Evolutionary conservation across 2,797 vertebrate species (phyloP).

Genomic region (Fundulus diaphanus): DNA sequence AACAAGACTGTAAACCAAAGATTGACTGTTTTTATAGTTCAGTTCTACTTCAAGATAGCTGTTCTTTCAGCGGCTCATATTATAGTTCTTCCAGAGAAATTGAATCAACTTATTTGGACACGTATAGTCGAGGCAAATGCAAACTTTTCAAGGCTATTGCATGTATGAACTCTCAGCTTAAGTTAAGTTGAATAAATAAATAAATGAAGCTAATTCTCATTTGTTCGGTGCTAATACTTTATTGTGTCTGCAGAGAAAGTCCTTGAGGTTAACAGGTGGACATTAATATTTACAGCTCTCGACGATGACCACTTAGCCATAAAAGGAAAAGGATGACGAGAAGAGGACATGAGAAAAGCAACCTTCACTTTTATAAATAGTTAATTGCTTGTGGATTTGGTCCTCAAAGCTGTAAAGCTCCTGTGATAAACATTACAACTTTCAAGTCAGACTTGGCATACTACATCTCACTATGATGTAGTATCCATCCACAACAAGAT

Average conservation of each 20-base stretch:
- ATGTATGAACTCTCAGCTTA: too few species aligned
- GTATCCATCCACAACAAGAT: too few species aligned
- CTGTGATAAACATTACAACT: conserved; percentile 30
- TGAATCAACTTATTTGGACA: too few species aligned
- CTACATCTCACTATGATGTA: too few species aligned
- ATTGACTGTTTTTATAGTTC: not conserved
- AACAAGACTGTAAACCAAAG: not conserved
- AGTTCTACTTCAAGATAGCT: not conserved
- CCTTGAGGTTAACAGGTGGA: conserved; percentile 48
- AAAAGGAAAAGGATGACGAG: not conserved
- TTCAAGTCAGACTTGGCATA: conserved; percentile 14
- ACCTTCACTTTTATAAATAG: conserved; percentile 26
- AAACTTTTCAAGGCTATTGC: too few species aligned
- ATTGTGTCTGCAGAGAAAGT: conserved; percentile 51
- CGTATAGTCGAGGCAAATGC: too few species aligned
- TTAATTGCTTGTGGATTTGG: conserved; percentile 23
- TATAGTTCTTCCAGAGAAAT: conserved; percentile 5
- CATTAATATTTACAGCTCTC: conserved; percentile 34
- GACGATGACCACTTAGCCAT: conserved; percentile 1
- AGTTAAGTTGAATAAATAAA: too few species aligned
- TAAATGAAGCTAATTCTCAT: too few species aligned
- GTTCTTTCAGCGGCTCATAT: conserved; percentile 1
- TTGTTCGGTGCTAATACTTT: too few species aligned
- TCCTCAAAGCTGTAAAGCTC: conserved; percentile 2
- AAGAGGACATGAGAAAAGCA: not conserved